Evolutionary conservation across 2,797 vertebrate genomes (phyloP).

Genomic region (Loris lydekkerianus): DNA sequence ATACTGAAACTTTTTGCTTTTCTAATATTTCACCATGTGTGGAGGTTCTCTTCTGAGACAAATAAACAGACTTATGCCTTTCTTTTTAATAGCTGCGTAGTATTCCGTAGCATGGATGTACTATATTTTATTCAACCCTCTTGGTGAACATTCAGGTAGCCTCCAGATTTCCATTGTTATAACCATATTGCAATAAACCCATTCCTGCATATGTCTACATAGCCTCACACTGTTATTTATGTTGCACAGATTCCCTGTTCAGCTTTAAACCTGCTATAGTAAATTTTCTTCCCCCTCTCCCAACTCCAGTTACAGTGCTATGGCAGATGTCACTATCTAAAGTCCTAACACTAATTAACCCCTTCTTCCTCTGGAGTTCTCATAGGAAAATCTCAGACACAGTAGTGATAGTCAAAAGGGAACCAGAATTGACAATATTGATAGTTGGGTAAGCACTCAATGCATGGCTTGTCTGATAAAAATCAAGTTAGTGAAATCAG

Average conservation of each 20-base stretch:
- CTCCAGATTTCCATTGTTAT: slow-evolving; percentile 69
- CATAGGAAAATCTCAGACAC: background rate
- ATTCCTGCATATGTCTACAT: slow-evolving; percentile 62
- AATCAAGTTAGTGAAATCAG: slow-evolving; percentile 38
- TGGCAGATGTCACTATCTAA: slow-evolving; percentile 48
- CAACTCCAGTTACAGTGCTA: background rate
- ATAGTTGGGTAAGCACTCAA: background rate
- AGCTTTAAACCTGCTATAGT: slow-evolving; percentile 64
- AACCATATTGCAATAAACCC: slow-evolving; percentile 73
- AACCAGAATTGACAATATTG: background rate
- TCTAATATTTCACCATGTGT: background rate
- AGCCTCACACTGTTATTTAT: slow-evolving; percentile 71
- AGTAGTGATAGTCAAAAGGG: background rate
- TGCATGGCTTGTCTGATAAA: background rate
- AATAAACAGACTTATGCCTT: slow-evolving; percentile 5
- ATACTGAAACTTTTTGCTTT: slow-evolving; percentile 1
- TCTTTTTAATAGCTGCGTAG: slow-evolving; percentile 74
- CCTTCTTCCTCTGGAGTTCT: background rate
- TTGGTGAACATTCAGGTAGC: slow-evolving; percentile 28
- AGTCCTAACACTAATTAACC: background rate
- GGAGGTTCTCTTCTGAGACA: slow-evolving; percentile 31
- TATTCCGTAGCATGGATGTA: slow-evolving; percentile 65
- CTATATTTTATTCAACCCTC: slow-evolving; percentile 72
- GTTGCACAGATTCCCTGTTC: slow-evolving; percentile 63
- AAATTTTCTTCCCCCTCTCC: slow-evolving; percentile 51